phyloP scores from a whole-genome alignment of 2,888 invertebrate species.

The Coenonympha glycerion region DNA sequence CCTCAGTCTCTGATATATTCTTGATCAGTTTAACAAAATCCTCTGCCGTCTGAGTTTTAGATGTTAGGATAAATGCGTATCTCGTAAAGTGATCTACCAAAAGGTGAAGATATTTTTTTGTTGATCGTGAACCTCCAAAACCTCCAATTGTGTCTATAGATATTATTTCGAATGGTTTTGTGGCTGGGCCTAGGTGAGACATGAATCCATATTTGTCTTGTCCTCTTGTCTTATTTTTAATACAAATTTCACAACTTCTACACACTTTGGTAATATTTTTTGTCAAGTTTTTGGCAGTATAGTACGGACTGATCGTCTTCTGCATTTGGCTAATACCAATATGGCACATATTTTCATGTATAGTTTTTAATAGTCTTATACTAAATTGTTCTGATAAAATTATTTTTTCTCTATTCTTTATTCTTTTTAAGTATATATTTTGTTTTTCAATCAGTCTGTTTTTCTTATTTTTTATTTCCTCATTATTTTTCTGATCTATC shows the following conservation, averaged over 20 bases:
- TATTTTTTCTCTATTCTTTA: slow-evolving; percentile 20
- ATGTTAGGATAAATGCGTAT: too few species aligned
- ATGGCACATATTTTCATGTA: slow-evolving; percentile 18
- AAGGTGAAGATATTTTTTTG: too few species aligned
- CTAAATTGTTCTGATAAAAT: slow-evolving; percentile 25
- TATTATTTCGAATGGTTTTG: too few species aligned
- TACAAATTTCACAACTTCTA: slow-evolving; percentile 11
- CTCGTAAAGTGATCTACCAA: too few species aligned
- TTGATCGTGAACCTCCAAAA: too few species aligned
- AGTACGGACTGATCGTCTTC: slow-evolving; percentile 12
- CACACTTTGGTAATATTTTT: slow-evolving; percentile 18
- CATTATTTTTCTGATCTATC: too few species aligned
- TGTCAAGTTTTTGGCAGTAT: slow-evolving; percentile 18
- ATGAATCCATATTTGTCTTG: slow-evolving; percentile 21
- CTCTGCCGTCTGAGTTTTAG: too few species aligned
- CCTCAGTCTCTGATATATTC: too few species aligned
- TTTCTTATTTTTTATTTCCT: too few species aligned
- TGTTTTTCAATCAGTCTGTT: too few species aligned
- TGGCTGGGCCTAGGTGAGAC: too few species aligned
- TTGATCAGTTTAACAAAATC: too few species aligned
- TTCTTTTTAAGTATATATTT: slow-evolving; percentile 20
- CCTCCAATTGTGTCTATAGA: slow-evolving; percentile 32
- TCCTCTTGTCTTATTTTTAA: slow-evolving; percentile 9
- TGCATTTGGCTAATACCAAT: slow-evolving; percentile 22
- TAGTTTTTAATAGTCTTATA: slow-evolving; percentile 17